Evolutionary conservation across 2,113 vertebrate genomes (phyloP), one percentile per base, ranked within the genome.

Genomic region (Xerus inauris): DNA sequence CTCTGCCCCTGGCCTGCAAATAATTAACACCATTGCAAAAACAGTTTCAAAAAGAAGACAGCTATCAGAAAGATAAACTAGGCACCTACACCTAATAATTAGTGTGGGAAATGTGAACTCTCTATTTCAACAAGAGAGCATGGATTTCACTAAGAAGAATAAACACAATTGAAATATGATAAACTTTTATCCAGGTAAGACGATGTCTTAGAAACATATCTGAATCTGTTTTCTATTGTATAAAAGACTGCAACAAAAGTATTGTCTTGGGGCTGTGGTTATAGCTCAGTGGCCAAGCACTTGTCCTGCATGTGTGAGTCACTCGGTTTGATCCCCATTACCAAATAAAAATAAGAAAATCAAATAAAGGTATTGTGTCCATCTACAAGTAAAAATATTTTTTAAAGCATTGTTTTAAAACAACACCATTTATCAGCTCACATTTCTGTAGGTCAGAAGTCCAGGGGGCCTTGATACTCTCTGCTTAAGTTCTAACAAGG

Each of bases 1-100:
- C 28, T 22, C 19, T 11, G 54, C 35, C 62, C 71, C 54, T 38
- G 12, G 64, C 83, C 87, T 69, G 71, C 13, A 93, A 88, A 57
- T 86, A 77, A 97, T 32, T 69, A 94, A 73, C 35, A 62, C 87
- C 64, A 89, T 22, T 24, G 17, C 5, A 47, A 92, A 85, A 24
- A 79, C 8, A 35, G 4, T 79, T 94, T 79, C 24, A 49, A 47
- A 93, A 90, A 32, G 16, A 59, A 16, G 38, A 59, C 22, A 49
- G 47, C 10, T 40, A 72, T 90, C 69, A 91, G 30, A 89, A 81
- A 49, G 16, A 32, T 38, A 86, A 89, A 32, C 7, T 30, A 45
- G 35, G 85, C 73, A 93, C 22, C 54, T 8, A 51, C 24, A 77
- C 45, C 69, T 49, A 30, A 40, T 67, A 38, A 94, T 91, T 32